Conservation (phyloP, 2,888 invertebrate species). For the Esperia sulphurella region DNA sequence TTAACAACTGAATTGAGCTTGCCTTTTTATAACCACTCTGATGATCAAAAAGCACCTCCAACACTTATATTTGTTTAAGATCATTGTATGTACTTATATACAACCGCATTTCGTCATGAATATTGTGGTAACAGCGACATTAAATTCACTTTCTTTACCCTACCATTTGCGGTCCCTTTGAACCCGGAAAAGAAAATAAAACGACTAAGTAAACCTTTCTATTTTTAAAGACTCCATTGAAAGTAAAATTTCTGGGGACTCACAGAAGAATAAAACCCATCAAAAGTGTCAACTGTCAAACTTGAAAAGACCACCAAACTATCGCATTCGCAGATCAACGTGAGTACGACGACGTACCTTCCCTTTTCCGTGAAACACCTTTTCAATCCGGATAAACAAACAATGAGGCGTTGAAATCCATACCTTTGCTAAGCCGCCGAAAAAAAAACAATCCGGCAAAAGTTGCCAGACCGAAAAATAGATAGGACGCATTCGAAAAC, state of each 20-base stretch:
- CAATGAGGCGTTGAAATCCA: conserved; percentile 76
- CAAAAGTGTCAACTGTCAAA: conserved; percentile 59
- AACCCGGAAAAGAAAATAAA: conserved; percentile 27
- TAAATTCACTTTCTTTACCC: conserved; percentile 26
- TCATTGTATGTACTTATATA: background rate
- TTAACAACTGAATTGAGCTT: too few relatives aligned
- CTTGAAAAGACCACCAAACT: conserved; percentile 60
- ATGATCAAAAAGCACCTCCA: too few relatives aligned
- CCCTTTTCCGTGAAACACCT: conserved; percentile 61
- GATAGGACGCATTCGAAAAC: conserved; percentile 68
- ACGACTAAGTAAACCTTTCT: conserved; percentile 16
- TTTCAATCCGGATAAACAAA: conserved; percentile 62
- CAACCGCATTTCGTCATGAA: conserved; percentile 6
- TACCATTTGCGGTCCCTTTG: conserved; percentile 27
- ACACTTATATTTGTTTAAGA: background rate
- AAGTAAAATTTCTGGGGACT: conserved; percentile 52
- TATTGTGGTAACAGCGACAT: conserved; percentile 6
- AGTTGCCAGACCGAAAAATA: conserved; percentile 70
- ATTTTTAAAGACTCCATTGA: conserved; percentile 32
- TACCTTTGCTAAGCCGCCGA: conserved; percentile 53
- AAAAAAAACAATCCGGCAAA: conserved; percentile 55
- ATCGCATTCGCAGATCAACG: conserved; percentile 46
- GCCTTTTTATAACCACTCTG: too few relatives aligned
- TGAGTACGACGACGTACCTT: conserved; percentile 35
- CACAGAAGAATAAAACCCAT: conserved; percentile 27